A percentile compares a stretch with the other conserved stretches of the same genome.
phyloP scores from a whole-genome alignment of 53 echinoderm and acorn worm species.

The Henricia sp. region DNA sequence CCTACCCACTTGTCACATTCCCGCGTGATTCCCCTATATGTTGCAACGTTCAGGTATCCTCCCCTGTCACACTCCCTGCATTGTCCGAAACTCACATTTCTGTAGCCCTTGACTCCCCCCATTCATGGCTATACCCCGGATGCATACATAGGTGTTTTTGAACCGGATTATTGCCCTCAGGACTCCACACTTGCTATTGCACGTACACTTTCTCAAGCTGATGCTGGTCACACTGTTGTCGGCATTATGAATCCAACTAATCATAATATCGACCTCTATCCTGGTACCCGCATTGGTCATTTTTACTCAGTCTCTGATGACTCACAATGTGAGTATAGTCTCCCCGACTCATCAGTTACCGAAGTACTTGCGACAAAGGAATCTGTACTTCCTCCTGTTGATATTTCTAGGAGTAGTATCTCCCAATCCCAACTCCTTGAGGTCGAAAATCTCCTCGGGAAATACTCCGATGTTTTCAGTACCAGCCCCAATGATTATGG shows the following conservation, averaged over 20 bases:
- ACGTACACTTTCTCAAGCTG: slow-evolving; percentile 22
- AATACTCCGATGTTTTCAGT: slow-evolving; percentile 46
- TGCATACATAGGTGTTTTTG: slow-evolving; percentile 32
- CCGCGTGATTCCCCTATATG: slow-evolving; percentile 24
- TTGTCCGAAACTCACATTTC: slow-evolving; percentile 45
- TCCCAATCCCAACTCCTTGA: slow-evolving; percentile 28
- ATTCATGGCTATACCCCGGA: not conserved
- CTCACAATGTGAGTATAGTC: not conserved
- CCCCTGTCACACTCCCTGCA: slow-evolving; percentile 30
- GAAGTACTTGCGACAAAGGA: not conserved
- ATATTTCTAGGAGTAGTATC: slow-evolving; percentile 22
- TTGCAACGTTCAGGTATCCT: slow-evolving; percentile 8
- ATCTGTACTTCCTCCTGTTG: not conserved
- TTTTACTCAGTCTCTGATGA: slow-evolving; percentile 51
- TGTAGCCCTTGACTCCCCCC: not conserved
- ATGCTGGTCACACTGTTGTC: slow-evolving; percentile 15
- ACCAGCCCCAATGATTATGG: slow-evolving; percentile 53
- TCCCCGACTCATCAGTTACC: not conserved
- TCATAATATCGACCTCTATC: slow-evolving; percentile 1
- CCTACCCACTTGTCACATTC: slow-evolving; percentile 27
- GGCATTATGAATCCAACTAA: slow-evolving; percentile 45
- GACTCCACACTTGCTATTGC: slow-evolving; percentile 30
- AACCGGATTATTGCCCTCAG: slow-evolving; percentile 5
- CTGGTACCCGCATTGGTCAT: slow-evolving; percentile 40
- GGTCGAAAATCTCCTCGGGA: slow-evolving; percentile 6